A percentile compares a stretch with the other conserved stretches of the same genome.
These are phyloP conservation scores for Phataginus tetradactyla DNA, from an alignment of 2,797 vertebrate species.

Conservation along the genomic window DNA sequence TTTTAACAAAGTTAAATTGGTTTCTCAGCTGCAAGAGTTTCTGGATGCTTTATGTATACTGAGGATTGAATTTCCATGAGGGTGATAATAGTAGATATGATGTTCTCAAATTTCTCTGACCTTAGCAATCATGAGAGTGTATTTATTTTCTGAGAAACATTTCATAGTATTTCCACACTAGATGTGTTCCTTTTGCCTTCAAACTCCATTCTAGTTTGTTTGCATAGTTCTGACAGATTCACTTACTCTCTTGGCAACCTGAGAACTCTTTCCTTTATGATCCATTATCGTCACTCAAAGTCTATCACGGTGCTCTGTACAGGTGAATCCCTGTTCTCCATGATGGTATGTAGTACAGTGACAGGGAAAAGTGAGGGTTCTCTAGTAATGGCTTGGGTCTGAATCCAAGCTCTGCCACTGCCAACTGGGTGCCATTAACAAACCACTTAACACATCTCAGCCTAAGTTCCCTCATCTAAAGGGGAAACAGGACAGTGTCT, in stretches of 20 bases:
- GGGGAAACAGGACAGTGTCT: neutral
- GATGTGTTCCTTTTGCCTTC: neutral
- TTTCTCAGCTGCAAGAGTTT: slow-evolving; percentile 46
- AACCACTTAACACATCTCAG: neutral
- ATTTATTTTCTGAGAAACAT: neutral
- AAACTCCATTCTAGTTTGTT: neutral
- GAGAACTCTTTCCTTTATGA: neutral
- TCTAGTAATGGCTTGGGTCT: neutral
- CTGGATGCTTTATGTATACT: neutral
- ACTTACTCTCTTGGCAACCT: neutral
- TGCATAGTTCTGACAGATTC: neutral
- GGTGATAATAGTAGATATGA: neutral
- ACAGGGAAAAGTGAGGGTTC: neutral
- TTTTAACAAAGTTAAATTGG: slow-evolving; percentile 33
- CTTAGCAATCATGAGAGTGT: neutral
- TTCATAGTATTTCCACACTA: neutral
- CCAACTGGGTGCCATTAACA: neutral
- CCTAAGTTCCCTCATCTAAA: neutral
- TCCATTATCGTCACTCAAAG: neutral
- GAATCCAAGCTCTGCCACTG: neutral
- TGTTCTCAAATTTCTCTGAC: neutral
- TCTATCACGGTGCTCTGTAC: neutral
- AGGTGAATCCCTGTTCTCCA: neutral
- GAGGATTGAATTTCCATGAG: neutral
- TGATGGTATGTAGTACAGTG: neutral